phyloP scores from a whole-genome alignment of 2,888 invertebrate genomes.

The Trichogramma evanescens region DNA sequence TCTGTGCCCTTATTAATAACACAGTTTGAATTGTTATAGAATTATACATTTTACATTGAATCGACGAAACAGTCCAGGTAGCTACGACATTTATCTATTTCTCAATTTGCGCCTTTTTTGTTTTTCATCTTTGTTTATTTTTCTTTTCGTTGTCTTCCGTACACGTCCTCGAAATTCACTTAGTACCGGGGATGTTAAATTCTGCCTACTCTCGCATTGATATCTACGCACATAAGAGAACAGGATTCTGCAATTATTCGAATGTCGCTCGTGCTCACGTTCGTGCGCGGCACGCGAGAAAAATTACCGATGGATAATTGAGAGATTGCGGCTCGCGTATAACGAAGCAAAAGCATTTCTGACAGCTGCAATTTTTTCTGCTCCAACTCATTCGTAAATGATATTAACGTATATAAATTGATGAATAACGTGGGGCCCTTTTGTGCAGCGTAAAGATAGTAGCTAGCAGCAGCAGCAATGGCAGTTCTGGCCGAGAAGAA shows the following conservation, averaged over 20 bases:
- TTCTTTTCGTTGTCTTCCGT: slow-evolving; percentile 21
- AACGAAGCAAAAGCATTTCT: slow-evolving; percentile 1
- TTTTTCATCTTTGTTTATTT: slow-evolving; percentile 20
- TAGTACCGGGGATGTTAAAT: slow-evolving; percentile 34
- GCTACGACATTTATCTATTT: slow-evolving; percentile 28
- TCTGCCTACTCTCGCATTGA: slow-evolving; percentile 26
- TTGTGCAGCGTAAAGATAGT: background rate
- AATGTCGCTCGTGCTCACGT: slow-evolving; percentile 28
- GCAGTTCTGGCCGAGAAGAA: too few relatives aligned
- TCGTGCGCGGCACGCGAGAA: too few relatives aligned
- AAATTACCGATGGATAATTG: slow-evolving; percentile 10
- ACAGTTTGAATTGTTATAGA: slow-evolving; percentile 13
- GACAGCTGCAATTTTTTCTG: slow-evolving; percentile 1
- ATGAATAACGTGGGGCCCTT: background rate
- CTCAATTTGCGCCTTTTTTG: slow-evolving; percentile 15
- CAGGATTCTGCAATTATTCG: slow-evolving; percentile 35
- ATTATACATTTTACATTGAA: too few relatives aligned
- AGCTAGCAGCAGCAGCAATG: too few relatives aligned
- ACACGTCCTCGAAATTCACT: slow-evolving; percentile 28
- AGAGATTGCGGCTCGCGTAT: slow-evolving; percentile 11
- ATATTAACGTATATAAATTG: slow-evolving; percentile 1
- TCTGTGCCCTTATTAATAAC: slow-evolving; percentile 43
- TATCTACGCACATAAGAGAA: slow-evolving; percentile 26
- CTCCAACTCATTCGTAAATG: slow-evolving; percentile 1
- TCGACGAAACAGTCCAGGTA: slow-evolving; percentile 26